These are phyloP conservation scores for Carassius auratus DNA, from an alignment of 2,113 vertebrate genomes.

Conservation along the genomic window DNA sequence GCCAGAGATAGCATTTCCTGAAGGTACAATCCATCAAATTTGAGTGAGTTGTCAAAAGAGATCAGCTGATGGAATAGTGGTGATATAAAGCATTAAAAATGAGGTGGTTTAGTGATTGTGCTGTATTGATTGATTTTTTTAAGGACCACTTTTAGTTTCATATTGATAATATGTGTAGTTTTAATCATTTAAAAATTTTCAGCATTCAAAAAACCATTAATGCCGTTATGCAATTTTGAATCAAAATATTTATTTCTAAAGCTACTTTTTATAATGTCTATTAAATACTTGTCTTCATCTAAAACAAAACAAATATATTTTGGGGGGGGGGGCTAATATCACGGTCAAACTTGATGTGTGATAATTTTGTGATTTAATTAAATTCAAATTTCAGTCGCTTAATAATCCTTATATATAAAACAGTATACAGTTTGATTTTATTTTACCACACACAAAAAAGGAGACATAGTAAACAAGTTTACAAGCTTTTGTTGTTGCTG, in stretches of 20 bases:
- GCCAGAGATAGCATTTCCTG: slow-evolving; percentile 23
- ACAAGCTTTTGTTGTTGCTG: neutral
- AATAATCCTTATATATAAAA: neutral
- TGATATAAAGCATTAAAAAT: neutral
- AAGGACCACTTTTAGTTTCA: neutral
- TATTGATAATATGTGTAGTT: too few relatives aligned
- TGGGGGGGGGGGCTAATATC: too few relatives aligned
- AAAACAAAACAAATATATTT: too few relatives aligned
- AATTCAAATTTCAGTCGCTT: neutral
- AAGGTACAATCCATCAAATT: slow-evolving; percentile 57
- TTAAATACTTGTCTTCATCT: too few relatives aligned
- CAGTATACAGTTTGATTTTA: neutral
- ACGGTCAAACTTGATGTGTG: neutral
- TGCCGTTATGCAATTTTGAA: too few relatives aligned
- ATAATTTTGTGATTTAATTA: neutral
- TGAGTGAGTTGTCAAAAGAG: neutral
- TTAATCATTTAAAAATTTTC: too few relatives aligned
- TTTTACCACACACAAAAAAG: neutral
- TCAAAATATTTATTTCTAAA: too few relatives aligned
- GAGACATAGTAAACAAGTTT: neutral
- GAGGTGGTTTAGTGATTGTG: neutral
- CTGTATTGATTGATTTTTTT: neutral
- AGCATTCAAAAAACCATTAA: too few relatives aligned
- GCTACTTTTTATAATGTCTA: too few relatives aligned
- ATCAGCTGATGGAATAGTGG: neutral